Evolutionary conservation across 2,113 vertebrate species (phyloP).

Genomic region (Oenanthe oenanthe): DNA sequence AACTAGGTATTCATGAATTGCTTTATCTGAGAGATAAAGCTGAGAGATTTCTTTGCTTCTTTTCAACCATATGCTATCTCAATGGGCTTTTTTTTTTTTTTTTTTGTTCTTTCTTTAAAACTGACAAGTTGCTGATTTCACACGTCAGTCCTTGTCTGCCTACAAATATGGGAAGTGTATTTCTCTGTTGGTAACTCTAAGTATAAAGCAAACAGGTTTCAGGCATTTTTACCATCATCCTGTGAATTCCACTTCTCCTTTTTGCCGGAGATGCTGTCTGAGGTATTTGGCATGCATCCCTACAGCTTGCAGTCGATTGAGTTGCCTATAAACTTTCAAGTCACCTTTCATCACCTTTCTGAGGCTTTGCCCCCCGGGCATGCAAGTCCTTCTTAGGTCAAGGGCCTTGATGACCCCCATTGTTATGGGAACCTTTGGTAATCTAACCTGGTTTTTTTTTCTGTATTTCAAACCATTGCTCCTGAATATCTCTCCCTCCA

Average conservation of each 20-base stretch:
- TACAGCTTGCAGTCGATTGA: not conserved
- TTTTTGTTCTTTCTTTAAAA: not conserved
- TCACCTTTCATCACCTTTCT: constrained; percentile 53
- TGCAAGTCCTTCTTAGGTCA: constrained; percentile 16
- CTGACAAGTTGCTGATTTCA: not conserved
- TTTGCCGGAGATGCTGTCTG: constrained; percentile 8
- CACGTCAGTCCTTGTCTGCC: not conserved
- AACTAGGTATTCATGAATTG: constrained; percentile 9
- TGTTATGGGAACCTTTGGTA: constrained; percentile 58
- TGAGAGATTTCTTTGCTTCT: constrained; percentile 8
- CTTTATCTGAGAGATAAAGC: not conserved
- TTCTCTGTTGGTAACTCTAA: not conserved
- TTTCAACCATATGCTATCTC: not conserved
- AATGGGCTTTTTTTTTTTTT: not conserved
- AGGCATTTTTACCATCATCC: constrained; percentile 27
- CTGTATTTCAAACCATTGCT: constrained; percentile 31
- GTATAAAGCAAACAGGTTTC: constrained; percentile 4
- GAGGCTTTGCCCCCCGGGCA: not conserved
- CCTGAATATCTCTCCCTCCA: not conserved
- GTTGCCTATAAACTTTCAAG: constrained; percentile 40
- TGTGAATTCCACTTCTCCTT: constrained; percentile 7
- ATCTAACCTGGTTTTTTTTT: constrained; percentile 54
- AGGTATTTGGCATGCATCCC: not conserved
- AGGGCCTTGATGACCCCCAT: constrained; percentile 32
- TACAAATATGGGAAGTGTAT: not conserved